phyloP scores from a whole-genome alignment of 2,888 invertebrate genomes.

The Hypolimnas misippus region DNA sequence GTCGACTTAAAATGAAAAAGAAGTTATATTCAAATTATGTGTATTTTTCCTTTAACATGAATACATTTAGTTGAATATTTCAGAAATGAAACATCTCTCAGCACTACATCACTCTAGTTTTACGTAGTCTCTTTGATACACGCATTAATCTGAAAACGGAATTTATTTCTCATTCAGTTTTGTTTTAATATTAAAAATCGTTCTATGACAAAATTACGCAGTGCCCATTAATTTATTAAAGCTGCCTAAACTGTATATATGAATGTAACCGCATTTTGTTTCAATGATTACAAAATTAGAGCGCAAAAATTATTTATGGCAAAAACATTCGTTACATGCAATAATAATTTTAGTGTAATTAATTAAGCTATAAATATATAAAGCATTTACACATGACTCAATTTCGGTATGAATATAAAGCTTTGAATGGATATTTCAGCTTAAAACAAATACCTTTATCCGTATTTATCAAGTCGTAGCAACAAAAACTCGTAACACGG shows the following conservation, averaged over 20 bases:
- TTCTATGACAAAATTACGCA: conserved; percentile 5
- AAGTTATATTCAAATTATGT: not conserved
- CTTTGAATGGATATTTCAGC: not conserved
- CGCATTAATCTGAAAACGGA: conserved; percentile 29
- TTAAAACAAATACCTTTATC: not conserved
- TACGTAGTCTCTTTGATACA: conserved; percentile 32
- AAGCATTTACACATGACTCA: too few relatives aligned
- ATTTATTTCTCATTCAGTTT: conserved; percentile 28
- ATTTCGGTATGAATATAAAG: too few relatives aligned
- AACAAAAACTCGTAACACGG: conserved; percentile 18
- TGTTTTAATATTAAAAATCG: conserved; percentile 1
- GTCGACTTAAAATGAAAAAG: not conserved
- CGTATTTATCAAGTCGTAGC: conserved; percentile 21
- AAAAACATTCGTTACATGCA: not conserved
- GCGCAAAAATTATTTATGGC: not conserved
- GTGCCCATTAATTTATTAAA: not conserved
- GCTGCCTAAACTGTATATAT: not conserved
- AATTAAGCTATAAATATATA: too few relatives aligned
- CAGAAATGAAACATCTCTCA: conserved; percentile 5
- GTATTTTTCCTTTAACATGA: not conserved
- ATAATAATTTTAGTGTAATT: not conserved
- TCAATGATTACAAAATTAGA: not conserved
- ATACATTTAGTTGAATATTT: not conserved
- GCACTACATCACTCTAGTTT: conserved; percentile 28
- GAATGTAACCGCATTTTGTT: conserved; percentile 6